Evolutionary conservation across 2,113 vertebrate genomes (phyloP).

Genomic region (Stomatorhinus ivindoensis): DNA sequence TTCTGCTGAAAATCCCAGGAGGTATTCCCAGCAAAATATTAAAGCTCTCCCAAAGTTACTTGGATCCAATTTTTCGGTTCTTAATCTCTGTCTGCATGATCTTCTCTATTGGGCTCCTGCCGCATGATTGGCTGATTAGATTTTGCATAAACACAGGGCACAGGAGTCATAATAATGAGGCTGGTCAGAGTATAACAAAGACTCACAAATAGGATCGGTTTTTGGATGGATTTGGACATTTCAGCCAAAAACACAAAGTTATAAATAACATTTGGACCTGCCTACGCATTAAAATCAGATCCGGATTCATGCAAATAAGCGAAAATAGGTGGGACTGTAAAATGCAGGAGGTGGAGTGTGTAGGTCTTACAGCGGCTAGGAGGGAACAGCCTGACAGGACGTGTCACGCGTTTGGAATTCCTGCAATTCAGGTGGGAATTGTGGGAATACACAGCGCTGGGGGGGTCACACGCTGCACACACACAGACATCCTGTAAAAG

Average conservation of each 20-base stretch:
- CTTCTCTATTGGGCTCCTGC: not conserved
- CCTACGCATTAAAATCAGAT: not conserved
- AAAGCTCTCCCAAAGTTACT: not conserved
- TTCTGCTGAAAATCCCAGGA: not conserved
- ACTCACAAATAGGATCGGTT: not conserved
- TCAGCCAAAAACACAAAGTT: not conserved
- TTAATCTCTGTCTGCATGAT: not conserved
- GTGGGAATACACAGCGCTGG: not conserved
- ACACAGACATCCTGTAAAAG: not conserved
- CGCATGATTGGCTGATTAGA: not conserved
- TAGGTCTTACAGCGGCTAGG: not conserved
- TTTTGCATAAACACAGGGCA: not conserved
- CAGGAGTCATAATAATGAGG: not conserved
- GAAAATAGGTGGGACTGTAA: not conserved
- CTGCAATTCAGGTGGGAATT: not conserved
- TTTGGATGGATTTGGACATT: not conserved
- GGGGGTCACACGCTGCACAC: not conserved
- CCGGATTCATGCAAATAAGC: not conserved
- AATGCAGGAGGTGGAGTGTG: not conserved
- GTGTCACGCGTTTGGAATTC: not conserved
- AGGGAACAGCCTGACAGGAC: not conserved
- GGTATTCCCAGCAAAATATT: not conserved
- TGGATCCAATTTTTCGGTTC: not conserved
- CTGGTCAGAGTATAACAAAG: not conserved
- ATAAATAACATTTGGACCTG: not conserved